Percentiles rank a stretch among this genome's conserved stretches.
Evolutionary conservation across 2,113 vertebrate genomes (phyloP).

Genomic region (Pollachius pollachius): DNA sequence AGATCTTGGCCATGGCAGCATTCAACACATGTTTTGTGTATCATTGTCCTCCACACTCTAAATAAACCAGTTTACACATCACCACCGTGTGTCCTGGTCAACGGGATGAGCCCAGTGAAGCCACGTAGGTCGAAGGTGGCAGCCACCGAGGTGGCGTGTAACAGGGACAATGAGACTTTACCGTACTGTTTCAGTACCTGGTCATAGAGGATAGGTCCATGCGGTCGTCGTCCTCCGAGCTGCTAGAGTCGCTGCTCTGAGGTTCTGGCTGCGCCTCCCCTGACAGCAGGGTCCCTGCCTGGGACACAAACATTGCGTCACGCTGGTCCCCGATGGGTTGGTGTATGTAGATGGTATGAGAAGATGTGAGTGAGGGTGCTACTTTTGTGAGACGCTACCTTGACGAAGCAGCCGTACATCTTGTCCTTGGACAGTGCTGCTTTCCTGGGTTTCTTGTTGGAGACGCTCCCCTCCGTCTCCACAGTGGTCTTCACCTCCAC

Average conservation of each 20-base stretch:
- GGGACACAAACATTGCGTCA: not conserved
- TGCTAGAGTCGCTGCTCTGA: slow-evolving; percentile 54
- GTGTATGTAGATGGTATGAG: no score
- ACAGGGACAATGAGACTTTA: no score
- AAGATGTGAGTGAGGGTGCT: no score
- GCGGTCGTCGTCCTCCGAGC: slow-evolving; percentile 71
- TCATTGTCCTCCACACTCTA: no score
- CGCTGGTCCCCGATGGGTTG: no score
- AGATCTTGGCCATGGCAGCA: no score
- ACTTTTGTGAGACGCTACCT: slow-evolving; percentile 68
- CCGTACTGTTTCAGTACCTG: slow-evolving; percentile 50
- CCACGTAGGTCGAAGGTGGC: no score
- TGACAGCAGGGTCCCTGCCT: slow-evolving; percentile 82
- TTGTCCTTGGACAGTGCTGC: slow-evolving; percentile 47
- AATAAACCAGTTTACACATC: no score
- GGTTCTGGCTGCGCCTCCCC: slow-evolving; percentile 63
- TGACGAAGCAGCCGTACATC: slow-evolving; percentile 89
- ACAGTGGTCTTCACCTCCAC: slow-evolving; percentile 70
- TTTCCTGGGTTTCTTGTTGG: slow-evolving; percentile 74
- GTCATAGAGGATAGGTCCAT: slow-evolving; percentile 78
- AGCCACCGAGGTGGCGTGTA: no score
- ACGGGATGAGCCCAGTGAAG: no score
- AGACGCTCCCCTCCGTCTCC: slow-evolving; percentile 60
- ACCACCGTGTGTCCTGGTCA: no score
- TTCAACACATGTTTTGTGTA: no score